A percentile compares a stretch with the other conserved stretches of the same genome.
Evolutionary conservation across 2,888 invertebrate genomes (phyloP).

Genomic region (Dione vanillae): DNA sequence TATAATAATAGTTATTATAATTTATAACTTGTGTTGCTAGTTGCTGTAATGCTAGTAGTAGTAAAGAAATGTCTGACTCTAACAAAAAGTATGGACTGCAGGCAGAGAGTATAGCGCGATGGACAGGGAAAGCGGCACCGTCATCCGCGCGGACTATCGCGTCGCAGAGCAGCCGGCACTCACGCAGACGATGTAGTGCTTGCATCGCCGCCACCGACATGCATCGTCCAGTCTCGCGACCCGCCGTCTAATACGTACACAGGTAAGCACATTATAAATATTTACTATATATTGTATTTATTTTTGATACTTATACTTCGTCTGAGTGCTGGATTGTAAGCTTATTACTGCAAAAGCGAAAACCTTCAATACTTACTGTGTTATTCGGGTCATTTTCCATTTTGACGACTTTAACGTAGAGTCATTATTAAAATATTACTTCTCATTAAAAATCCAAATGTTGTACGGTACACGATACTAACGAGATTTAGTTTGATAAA

Average conservation of each 20-base stretch:
- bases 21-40: too few species aligned
- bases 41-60: neutral
- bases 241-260: conserved; percentile 66
- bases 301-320: neutral
- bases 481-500: conserved; percentile 79
- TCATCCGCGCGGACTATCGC: conserved; percentile 93
- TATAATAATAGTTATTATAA: neutral
- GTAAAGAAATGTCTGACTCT: conserved; percentile 48
- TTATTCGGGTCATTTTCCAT: conserved; percentile 83
- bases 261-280: too few species aligned
- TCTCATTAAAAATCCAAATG: conserved; percentile 69
- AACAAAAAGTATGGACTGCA: conserved; percentile 96
- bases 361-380: conserved; percentile 70
- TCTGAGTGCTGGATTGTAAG: neutral
- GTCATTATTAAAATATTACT: conserved; percentile 75
- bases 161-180: conserved; percentile 93
- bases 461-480: conserved; percentile 72
- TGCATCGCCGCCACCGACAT: conserved; percentile 94
- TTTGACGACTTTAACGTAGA: conserved; percentile 72
- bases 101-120: conserved; percentile 93
- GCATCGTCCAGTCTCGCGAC: conserved; percentile 86
- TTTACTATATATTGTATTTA: neutral
- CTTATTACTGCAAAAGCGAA: neutral
- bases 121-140: conserved; percentile 92
- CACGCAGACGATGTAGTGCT: conserved; percentile 92